Conservation (phyloP, 2,888 invertebrate genomes). For the Parnassius apollo region DNA sequence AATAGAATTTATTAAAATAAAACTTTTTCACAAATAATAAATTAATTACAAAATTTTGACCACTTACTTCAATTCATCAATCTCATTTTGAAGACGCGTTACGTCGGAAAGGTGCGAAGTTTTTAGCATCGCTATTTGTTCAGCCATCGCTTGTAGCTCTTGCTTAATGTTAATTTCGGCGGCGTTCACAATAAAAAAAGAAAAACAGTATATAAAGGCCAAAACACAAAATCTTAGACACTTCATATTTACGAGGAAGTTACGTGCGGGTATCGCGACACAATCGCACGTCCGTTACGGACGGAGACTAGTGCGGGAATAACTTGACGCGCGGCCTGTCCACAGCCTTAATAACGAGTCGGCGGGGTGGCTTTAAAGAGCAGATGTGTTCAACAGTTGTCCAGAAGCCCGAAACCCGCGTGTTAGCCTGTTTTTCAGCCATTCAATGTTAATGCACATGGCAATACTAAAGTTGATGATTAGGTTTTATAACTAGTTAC, state of each 20-base stretch:
- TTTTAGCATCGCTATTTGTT: constrained; percentile 55
- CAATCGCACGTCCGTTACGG: constrained; percentile 36
- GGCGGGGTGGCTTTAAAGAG: constrained; percentile 42
- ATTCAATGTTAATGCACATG: constrained; percentile 10
- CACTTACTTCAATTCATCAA: constrained; percentile 67
- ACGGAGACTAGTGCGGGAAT: constrained; percentile 47
- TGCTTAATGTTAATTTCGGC: constrained; percentile 46
- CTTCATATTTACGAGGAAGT: constrained; percentile 52
- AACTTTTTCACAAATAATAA: not conserved
- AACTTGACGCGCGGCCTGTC: constrained; percentile 36
- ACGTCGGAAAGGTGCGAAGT: constrained; percentile 50
- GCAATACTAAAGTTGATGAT: not conserved
- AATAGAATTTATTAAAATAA: no score
- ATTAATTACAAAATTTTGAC: not conserved
- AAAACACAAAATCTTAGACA: constrained; percentile 43
- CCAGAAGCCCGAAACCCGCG: constrained; percentile 40
- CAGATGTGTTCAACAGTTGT: constrained; percentile 77
- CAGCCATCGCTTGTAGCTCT: constrained; percentile 48
- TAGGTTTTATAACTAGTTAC: constrained; percentile 1
- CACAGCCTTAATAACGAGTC: constrained; percentile 38
- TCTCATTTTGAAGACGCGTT: constrained; percentile 50
- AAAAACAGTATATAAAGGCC: constrained; percentile 42
- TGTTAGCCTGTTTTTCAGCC: constrained; percentile 21
- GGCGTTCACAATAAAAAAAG: constrained; percentile 43
- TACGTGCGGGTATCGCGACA: constrained; percentile 10